Conservation (phyloP, 2,797 vertebrate genomes). For the Cuniculus paca region DNA sequence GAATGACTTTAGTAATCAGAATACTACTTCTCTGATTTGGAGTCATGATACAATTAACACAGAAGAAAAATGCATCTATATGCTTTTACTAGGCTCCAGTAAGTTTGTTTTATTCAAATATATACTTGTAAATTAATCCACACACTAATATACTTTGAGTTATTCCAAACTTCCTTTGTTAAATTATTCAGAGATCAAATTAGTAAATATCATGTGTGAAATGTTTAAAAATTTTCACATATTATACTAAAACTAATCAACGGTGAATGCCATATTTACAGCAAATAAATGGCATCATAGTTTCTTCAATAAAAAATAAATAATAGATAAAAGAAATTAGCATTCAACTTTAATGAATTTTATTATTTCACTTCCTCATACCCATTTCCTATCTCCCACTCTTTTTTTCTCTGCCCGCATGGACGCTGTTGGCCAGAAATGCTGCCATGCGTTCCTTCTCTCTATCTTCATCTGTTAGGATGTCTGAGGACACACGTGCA, state of each 20-base stretch:
- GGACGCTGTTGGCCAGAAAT: not conserved
- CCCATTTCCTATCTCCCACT: not conserved
- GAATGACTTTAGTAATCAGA: not conserved
- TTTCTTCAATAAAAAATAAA: not conserved
- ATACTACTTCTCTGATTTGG: not conserved
- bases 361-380: not conserved
- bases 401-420: not conserved
- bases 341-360: not conserved
- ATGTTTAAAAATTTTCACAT: not conserved
- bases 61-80: not conserved
- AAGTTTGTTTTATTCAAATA: not conserved
- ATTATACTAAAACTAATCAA: conserved; percentile 10
- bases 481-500: not conserved
- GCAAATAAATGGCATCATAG: not conserved
- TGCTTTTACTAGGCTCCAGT: rapidly evolving
- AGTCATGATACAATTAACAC: not conserved
- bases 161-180: not conserved
- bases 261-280: not conserved
- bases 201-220: not conserved
- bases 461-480: not conserved
- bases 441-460: not conserved
- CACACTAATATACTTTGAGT: not conserved
- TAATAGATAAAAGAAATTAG: not conserved
- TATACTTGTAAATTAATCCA: conserved; percentile 4
- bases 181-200: not conserved